Evolutionary conservation across 2,888 invertebrate species (phyloP), one percentile per base, ranked within the genome.

Genomic region (Hyposoter didymator): DNA sequence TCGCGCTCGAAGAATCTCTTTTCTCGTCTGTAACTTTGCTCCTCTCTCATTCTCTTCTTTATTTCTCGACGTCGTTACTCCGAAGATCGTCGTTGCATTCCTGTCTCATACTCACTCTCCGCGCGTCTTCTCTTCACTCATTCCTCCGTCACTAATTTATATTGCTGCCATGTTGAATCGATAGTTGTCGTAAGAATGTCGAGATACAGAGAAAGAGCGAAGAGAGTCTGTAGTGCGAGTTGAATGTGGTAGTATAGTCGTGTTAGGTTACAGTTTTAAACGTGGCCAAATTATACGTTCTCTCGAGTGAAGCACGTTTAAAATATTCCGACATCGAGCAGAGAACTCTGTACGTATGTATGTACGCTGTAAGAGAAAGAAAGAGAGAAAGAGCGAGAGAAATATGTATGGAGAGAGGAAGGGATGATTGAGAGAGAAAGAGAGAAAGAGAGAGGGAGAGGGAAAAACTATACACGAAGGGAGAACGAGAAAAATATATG

Each of bases 231-330:
- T 84, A 88, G 45, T 22, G 52, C 75, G 82, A 84, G 85, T 74
- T 84, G 79, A 84, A 84, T 86, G 89, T 88, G 88, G 89, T 88
- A 89, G 88, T 91, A 90, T 92, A 90, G 91, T 92, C 92, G 92
- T 92, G 92, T 93, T 92, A 91, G 92, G 92, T 93, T 93, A 92
- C 92, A 91, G 92, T 93, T 93, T 93, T 93, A 93, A 93, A 92
- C 92, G 92, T 92, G 91, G 91, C 90, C 91, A 93, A 93, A 93
- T 93, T 93, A 93, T 91, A 93, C 91, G 93, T 93, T 93, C 91
- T 55, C 90, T 66, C 89, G 90, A 89, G 89, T 82, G 82, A 74
- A 80, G 87, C 90, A 86, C 89, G 90, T 91, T 92, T 92, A 92
- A 93, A 93, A 92, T 93, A 93, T 93, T 93, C 93, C 91, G 87